Evolutionary conservation across 2,113 vertebrate genomes (phyloP), one percentile per base, ranked within the genome.

Genomic region (Rhineura floridana): DNA sequence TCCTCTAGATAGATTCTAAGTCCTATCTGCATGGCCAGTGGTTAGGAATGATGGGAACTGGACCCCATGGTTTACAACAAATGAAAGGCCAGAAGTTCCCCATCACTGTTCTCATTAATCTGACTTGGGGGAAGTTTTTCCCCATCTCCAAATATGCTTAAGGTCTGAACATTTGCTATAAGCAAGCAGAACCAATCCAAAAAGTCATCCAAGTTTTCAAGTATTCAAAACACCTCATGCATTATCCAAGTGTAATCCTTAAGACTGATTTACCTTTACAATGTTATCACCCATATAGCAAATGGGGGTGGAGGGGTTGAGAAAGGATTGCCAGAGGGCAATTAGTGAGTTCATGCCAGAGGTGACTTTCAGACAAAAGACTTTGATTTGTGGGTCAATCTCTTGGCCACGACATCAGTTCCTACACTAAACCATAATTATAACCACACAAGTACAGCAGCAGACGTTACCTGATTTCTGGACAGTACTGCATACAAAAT

Each of bases 401-500:
- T 33, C 46, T 77, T 59, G 11, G 52, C 19, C n/a, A 39, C 4
- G 10, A 19, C 39, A 65, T 44, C 12, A 82, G 28, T 23, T 17
- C 6, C 62, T 82, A 42, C 36, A 52, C 63, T 70, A 25, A 9
- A 48, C 65, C 17, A 12, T 39, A 72, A 28, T 44, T 62, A 23
- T n/a, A 33, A 39, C 15, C 28, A 19, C 55, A 46, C 25, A 77
- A 10, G n/a, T 19, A 73, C 28, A 77, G 17, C 28, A 88, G 15
- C 6, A 85, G 23, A 1, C 25, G 80, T 91, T 96, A 99, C 99
- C 98, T 96, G 98, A 96, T 90, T 97, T 99, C 93, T 98, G 98
- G 90, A 94, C 96, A 1, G 96, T 96, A 77, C 98, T 96, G 55
- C 99, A 99, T 9, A 99, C 97, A 94, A 99, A 99, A 80, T 99